Evolutionary conservation across 2,888 invertebrate genomes (phyloP), one percentile per base, ranked within the genome.

Genomic region (Dione juno): DNA sequence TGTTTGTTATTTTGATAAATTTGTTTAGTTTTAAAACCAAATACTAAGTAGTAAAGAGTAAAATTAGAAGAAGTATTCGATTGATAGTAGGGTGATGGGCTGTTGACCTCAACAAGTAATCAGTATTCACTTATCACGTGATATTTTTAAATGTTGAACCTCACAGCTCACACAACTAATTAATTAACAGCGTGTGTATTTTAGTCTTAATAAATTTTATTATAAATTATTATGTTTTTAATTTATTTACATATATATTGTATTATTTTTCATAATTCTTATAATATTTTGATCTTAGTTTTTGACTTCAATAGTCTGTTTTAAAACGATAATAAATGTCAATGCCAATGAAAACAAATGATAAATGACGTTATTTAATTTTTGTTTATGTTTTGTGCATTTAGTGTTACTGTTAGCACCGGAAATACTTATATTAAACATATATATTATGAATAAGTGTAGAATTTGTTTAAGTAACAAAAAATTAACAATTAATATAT

Each of bases 401-500:
- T 16, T 16, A 16, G 11, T 28, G 2, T 5, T 28, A 57, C 16
- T 57, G n/a, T n/a, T n/a, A n/a, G n/a, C n/a, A n/a, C n/a, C n/a
- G 6, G 37, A 57, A 40, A 16, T n/a, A 54, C 35, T n/a, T 37
- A 35, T 35, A 35, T 35, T 35, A 7, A 28, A 41, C 35, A 52
- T 14, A 21, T 63, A 16, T 63, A 77, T 14, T 64, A 66, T 79
- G 77, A 52, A 64, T 41, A 78, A 71, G 53, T 92, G 91, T 74
- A 84, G 91, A 79, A 73, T 87, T 43, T 92, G 91, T 77, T 81
- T 90, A 74, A 73, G 76, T 58, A 74, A 78, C 50, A 83, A 80
- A 3, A 59, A 71, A 28, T 74, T 75, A 11, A 74, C 84, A 63
- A 78, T 78, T 37, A 82, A 78, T 78, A 84, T 90, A 71, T 91